Conservation (phyloP, 2,113 vertebrate species). For the Bagarius yarrelli region DNA sequence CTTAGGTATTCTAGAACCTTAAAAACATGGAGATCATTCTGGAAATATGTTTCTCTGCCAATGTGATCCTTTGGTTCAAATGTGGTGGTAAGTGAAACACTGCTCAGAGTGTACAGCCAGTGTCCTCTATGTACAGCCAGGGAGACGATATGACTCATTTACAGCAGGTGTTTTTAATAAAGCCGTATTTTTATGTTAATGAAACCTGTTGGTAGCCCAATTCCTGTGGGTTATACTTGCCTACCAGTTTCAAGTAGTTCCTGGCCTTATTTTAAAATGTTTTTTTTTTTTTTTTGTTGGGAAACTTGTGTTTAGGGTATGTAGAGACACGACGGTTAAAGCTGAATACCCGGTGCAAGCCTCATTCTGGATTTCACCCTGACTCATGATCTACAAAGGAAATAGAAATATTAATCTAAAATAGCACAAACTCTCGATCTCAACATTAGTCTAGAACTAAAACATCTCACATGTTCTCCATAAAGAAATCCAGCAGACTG, state of each 20-base stretch:
- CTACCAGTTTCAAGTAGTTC: background rate
- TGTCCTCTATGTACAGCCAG: background rate
- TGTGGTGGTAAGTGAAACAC: background rate
- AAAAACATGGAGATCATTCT: background rate
- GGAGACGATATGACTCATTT: conserved; percentile 4
- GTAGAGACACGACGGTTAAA: background rate
- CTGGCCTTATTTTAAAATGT: background rate
- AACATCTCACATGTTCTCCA: background rate
- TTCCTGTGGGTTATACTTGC: background rate
- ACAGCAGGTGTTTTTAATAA: conserved; percentile 21
- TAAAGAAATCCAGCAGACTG: background rate
- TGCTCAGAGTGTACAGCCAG: background rate
- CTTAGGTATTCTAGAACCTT: background rate
- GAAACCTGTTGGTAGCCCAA: conserved; percentile 4
- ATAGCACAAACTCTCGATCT: too few relatives aligned
- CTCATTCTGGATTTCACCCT: too few relatives aligned
- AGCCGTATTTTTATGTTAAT: conserved; percentile 4
- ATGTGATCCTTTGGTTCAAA: background rate
- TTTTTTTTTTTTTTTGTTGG: background rate
- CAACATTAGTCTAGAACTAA: background rate
- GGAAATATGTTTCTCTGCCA: background rate
- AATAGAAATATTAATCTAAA: background rate
- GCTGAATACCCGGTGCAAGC: background rate
- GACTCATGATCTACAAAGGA: background rate
- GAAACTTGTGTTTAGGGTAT: background rate